These are phyloP conservation scores for Montipora efflorescens DNA, from an alignment of 64 coral and sea anemone species.

Conservation along the genomic window DNA sequence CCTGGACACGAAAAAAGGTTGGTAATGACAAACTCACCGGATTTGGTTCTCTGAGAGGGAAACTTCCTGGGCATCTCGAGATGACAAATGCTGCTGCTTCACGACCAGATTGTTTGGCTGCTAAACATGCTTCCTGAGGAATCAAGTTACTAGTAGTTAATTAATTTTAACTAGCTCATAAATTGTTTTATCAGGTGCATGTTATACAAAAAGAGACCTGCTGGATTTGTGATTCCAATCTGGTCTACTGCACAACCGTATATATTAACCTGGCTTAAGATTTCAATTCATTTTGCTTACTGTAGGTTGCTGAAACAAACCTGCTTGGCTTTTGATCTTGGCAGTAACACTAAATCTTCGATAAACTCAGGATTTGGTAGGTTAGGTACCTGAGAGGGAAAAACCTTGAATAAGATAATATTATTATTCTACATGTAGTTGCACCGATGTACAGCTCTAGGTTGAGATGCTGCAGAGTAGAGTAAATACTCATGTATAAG, in stretches of 20 bases:
- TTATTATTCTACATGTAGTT: not conserved
- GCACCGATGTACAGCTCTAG: too few relatives aligned
- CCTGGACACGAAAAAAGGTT: too few relatives aligned
- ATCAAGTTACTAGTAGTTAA: not conserved
- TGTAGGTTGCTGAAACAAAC: not conserved
- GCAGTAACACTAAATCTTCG: conserved; percentile 76
- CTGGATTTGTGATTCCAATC: too few relatives aligned
- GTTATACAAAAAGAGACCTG: too few relatives aligned
- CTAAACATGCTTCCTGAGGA: conserved; percentile 77
- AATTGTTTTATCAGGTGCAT: too few relatives aligned
- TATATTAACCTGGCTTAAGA: too few relatives aligned
- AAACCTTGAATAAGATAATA: not conserved
- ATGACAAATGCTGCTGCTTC: conserved; percentile 95
- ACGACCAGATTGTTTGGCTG: conserved; percentile 73
- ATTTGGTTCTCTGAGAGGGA: conserved; percentile 91
- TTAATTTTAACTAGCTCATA: not conserved
- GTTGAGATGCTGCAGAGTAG: too few relatives aligned
- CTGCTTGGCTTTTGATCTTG: conserved; percentile 46
- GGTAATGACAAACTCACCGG: conserved; percentile 77
- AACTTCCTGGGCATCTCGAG: conserved; percentile 85
- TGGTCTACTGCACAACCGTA: too few relatives aligned
- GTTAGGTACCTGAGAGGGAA: conserved; percentile 49
- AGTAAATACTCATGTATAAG: too few relatives aligned
- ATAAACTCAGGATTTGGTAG: conserved; percentile 76
- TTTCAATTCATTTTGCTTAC: too few relatives aligned